These are phyloP conservation scores for Linnaemya tessellans DNA, from an alignment of 2,888 invertebrate genomes.

Conservation along the genomic window DNA sequence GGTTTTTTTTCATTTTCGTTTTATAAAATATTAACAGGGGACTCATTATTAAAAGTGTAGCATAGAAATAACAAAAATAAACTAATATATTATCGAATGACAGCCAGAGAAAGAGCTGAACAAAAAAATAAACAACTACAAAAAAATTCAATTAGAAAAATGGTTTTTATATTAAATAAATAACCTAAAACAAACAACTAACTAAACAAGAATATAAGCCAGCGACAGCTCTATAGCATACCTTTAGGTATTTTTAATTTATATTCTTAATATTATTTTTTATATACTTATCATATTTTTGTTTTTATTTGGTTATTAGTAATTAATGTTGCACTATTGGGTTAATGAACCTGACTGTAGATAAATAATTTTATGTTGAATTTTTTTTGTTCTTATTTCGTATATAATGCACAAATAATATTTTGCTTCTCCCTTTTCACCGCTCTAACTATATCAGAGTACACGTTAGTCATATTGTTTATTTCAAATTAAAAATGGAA, in stretches of 20 bases:
- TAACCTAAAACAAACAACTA: conserved; percentile 5
- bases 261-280: not conserved
- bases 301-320: conserved; percentile 46
- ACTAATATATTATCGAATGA: conserved; percentile 68
- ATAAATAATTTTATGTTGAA: conserved; percentile 16
- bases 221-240: not conserved
- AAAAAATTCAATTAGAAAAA: conserved; percentile 65
- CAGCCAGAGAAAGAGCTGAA: conserved; percentile 9
- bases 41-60: conserved; percentile 65
- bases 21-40: conserved; percentile 69
- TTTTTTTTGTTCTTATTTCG: conserved; percentile 17
- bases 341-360: conserved; percentile 11
- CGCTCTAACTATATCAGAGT: not conserved
- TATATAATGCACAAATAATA: not conserved
- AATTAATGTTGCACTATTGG: conserved; percentile 11
- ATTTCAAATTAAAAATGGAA: not conserved
- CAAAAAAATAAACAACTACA: conserved; percentile 16
- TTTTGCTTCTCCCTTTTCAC: no score
- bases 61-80: conserved; percentile 32
- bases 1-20: conserved; percentile 15
- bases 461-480: conserved; percentile 18
- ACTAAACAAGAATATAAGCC: not conserved
- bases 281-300: not conserved
- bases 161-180: conserved; percentile 58
- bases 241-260: conserved; percentile 18